Evolutionary conservation across 2,888 invertebrate genomes (phyloP).

Genomic region (Ectemnius cavifrons): DNA sequence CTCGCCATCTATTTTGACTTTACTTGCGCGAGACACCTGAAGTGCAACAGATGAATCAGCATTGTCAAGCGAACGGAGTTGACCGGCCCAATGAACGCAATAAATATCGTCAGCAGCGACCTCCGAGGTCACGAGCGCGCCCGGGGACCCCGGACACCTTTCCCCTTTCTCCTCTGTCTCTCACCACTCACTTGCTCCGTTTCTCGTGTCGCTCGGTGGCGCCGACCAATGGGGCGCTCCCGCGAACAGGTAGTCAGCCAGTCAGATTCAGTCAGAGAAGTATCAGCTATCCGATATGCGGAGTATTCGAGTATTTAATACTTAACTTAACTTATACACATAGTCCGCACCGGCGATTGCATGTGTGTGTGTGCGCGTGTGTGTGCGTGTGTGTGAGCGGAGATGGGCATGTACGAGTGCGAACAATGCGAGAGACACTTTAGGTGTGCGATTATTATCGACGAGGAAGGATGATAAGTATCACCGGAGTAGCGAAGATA

Average conservation of each 20-base stretch:
- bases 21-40: too few species aligned
- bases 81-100: neutral
- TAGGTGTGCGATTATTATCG: conserved; percentile 53
- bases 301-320: conserved; percentile 57
- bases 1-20: too few species aligned
- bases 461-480: too few species aligned
- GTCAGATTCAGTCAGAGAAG: conserved; percentile 7
- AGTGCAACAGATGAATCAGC: too few species aligned
- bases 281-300: conserved; percentile 55
- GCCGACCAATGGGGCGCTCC: neutral
- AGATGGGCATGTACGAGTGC: conserved; percentile 48
- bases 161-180: too few species aligned
- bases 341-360: conserved; percentile 27
- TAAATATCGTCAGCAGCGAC: conserved; percentile 16
- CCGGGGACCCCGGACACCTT: too few species aligned
- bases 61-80: too few species aligned
- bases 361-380: too few species aligned
- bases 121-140: conserved; percentile 15
- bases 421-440: too few species aligned
- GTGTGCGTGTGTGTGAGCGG: neutral
- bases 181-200: too few species aligned
- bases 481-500: too few species aligned
- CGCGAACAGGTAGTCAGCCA: too few species aligned
- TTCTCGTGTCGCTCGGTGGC: neutral
- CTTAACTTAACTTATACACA: conserved; percentile 35